Conservation (phyloP, 2,797 vertebrate genomes). For the Poecilia gillii region DNA sequence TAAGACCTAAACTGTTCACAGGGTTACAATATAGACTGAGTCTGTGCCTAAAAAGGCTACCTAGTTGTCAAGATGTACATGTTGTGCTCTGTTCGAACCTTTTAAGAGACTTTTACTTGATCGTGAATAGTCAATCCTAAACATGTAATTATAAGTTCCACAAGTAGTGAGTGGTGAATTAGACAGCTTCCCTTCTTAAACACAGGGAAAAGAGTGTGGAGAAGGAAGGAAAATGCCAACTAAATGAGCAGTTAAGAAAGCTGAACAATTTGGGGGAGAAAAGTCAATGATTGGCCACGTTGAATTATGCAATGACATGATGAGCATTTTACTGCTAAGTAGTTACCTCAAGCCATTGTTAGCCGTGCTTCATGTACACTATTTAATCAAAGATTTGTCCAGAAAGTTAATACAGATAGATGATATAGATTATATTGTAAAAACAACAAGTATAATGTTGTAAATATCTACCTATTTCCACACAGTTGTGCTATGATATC, state of each 20-base stretch:
- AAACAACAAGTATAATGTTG: background rate
- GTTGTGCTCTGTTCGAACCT: slow-evolving; percentile 3
- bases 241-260: slow-evolving; percentile 74
- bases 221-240: slow-evolving; percentile 56
- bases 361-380: background rate
- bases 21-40: slow-evolving; percentile 17
- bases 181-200: slow-evolving; percentile 64
- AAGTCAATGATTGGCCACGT: slow-evolving; percentile 61
- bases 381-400: background rate
- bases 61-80: background rate
- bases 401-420: background rate
- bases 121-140: slow-evolving; percentile 61
- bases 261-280: slow-evolving; percentile 64
- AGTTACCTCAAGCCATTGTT: background rate
- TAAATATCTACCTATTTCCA: background rate
- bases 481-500: background rate
- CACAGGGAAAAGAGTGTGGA: slow-evolving; percentile 66
- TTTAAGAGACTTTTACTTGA: slow-evolving; percentile 77
- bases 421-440: background rate
- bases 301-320: background rate
- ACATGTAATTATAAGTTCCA: slow-evolving; percentile 70
- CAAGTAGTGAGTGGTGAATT: slow-evolving; percentile 69
- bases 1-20: slow-evolving; percentile 25
- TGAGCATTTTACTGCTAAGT: background rate
- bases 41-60: slow-evolving; percentile 10